Percentiles rank a stretch among this genome's conserved stretches.
These are phyloP conservation scores for Acanthochromis polyacanthus DNA, from an alignment of 2,113 vertebrate species.

Conservation along the genomic window DNA sequence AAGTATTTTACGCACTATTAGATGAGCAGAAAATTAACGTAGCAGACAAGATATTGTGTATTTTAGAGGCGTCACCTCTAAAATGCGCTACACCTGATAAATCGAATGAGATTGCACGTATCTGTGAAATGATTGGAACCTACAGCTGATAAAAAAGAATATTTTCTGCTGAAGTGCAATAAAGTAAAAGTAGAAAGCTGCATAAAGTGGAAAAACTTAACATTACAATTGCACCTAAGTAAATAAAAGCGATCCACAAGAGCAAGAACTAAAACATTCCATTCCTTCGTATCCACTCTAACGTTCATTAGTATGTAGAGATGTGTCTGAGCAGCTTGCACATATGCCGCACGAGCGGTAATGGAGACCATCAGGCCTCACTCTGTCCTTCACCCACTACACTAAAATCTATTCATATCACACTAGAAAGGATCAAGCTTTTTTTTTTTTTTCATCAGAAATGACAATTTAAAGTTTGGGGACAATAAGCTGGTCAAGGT, in stretches of 20 bases:
- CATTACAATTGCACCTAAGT: not conserved
- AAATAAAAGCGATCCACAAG: not conserved
- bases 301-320: slow-evolving; percentile 12
- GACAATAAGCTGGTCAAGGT: slow-evolving; percentile 74
- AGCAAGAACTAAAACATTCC: too few species aligned
- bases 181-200: too few species aligned
- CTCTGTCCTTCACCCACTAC: slow-evolving; percentile 61
- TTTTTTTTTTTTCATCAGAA: slow-evolving; percentile 48
- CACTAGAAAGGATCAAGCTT: slow-evolving; percentile 45
- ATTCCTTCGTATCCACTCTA: not conserved
- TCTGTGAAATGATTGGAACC: too few species aligned
- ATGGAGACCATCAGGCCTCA: slow-evolving; percentile 30
- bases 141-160: too few species aligned
- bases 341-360: slow-evolving; percentile 3
- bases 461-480: slow-evolving; percentile 67
- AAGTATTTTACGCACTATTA: too few species aligned
- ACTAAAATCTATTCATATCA: slow-evolving; percentile 54
- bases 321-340: slow-evolving; percentile 1
- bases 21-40: too few species aligned
- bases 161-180: too few species aligned
- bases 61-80: too few species aligned
- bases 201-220: too few species aligned
- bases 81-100: too few species aligned
- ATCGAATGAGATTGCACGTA: too few species aligned
- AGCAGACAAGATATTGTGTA: too few species aligned